These are phyloP conservation scores for Apeira syringaria DNA, from an alignment of 2,888 invertebrate genomes.

Conservation along the genomic window DNA sequence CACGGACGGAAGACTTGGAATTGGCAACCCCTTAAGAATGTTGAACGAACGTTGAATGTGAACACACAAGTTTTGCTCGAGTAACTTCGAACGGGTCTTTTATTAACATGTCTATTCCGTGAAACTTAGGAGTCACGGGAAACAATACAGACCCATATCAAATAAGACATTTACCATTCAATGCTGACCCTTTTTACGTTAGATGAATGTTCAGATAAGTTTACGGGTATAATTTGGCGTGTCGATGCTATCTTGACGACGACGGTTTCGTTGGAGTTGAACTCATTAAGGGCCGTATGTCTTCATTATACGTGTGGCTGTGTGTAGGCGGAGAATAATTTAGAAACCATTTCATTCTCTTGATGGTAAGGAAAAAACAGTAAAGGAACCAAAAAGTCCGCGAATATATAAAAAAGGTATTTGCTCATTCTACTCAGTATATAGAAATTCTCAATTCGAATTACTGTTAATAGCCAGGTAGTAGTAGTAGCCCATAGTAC, in stretches of 20 bases:
- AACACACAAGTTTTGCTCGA: constrained; percentile 24
- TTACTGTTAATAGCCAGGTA: no score
- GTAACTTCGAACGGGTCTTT: constrained; percentile 21
- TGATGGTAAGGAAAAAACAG: no score
- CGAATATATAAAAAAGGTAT: no score
- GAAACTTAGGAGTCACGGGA: constrained; percentile 26
- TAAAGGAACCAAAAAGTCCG: no score
- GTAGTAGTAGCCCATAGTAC: no score
- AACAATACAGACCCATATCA: constrained; percentile 36
- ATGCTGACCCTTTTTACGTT: constrained; percentile 35
- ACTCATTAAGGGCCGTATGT: constrained; percentile 21
- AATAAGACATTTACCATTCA: constrained; percentile 36
- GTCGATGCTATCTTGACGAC: constrained; percentile 28
- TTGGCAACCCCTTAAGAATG: constrained; percentile 13
- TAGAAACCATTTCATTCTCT: neutral
- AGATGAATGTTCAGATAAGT: constrained; percentile 34
- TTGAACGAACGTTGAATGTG: constrained; percentile 19
- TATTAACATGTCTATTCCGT: constrained; percentile 26
- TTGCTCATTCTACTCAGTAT: no score
- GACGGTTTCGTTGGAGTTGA: constrained; percentile 13
- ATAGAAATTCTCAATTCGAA: no score
- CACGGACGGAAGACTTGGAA: constrained; percentile 28
- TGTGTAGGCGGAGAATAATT: constrained; percentile 5
- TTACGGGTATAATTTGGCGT: constrained; percentile 29
- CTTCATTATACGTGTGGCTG: constrained; percentile 14